Percentiles rank a stretch among this genome's conserved stretches.
Evolutionary conservation across 2,797 vertebrate genomes (phyloP).

Genomic region (Labroides dimidiatus): DNA sequence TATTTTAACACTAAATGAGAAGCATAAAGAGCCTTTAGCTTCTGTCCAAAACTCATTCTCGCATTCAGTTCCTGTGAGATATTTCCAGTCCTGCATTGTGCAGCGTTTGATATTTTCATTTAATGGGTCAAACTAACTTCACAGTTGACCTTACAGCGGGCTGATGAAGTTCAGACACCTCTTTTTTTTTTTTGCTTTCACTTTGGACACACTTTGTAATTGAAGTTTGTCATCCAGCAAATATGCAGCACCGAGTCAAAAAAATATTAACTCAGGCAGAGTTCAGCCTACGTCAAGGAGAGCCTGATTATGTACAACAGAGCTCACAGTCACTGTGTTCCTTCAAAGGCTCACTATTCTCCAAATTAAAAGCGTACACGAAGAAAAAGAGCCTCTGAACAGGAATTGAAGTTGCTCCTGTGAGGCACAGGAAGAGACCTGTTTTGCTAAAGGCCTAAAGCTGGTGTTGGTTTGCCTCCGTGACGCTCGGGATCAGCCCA

Average conservation of each 20-base stretch:
- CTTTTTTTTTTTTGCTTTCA: too few species aligned
- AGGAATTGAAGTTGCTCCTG: constrained; percentile 36
- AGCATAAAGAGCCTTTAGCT: too few species aligned
- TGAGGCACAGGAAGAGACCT: constrained; percentile 67
- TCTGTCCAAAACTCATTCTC: too few species aligned
- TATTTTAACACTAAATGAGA: too few species aligned
- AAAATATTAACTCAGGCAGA: constrained; percentile 11
- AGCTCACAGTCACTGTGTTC: constrained; percentile 14
- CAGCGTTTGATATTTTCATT: too few species aligned
- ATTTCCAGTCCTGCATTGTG: too few species aligned
- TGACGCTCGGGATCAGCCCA: constrained; percentile 71
- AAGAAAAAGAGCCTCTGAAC: constrained; percentile 45
- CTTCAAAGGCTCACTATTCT: constrained; percentile 47
- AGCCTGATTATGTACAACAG: constrained; percentile 28
- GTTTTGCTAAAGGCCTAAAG: constrained; percentile 68
- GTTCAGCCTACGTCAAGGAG: not conserved
- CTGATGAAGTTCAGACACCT: too few species aligned
- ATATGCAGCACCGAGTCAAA: not conserved
- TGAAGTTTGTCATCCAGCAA: constrained; percentile 22
- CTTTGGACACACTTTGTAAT: not conserved
- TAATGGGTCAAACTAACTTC: too few species aligned
- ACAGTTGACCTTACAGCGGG: too few species aligned
- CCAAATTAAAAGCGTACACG: constrained; percentile 32
- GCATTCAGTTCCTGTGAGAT: too few species aligned
- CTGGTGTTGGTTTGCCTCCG: constrained; percentile 62